Evolutionary conservation across 2,888 invertebrate genomes (phyloP), one percentile per base, ranked within the genome.

Genomic region (Fragum whitleyi): DNA sequence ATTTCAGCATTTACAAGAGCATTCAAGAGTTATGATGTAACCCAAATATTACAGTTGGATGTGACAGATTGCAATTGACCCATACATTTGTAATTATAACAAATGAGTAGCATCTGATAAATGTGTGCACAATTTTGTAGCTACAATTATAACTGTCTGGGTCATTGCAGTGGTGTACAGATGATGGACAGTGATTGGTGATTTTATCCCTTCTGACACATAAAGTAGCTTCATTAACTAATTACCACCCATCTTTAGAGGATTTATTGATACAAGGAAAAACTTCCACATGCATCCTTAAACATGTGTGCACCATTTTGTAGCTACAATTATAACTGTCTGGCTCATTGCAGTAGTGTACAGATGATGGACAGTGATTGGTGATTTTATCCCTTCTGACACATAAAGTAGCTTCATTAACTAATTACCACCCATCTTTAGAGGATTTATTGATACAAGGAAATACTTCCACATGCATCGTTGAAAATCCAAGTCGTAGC

Each of bases 171-270:
- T 42, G 23, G 26, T 39, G 26, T 19, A 21, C 23, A 42, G 21
- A 14, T 65, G 65, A 65, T 65, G 36, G 65, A 42, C 65, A 65
- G 36, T 42, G 65, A 65, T 65, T 39, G 65, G 65, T 65, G 36
- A 65, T 39, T 39, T 42, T 42, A 65, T 65, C 42, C 19, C 42
- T 36, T 21, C 36, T 19, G 65, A 42, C 21, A 65, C 65, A 65
- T 65, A 9, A 65, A 65, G 42, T 42, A 32, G 42, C 65, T 42
- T 36, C 65, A 42, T 65, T 65, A 42, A 26, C 65, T 65, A 65
- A 65, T 65, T 42, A 65, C 39, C 65, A 39, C 7, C 57, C 57
- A 23, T 16, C 47, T 14, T n/a, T 16, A 3, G 7, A 14, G n/a
- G 14, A 47, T 47, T 47, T 47, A 47, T 47, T 47, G 47, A 47